Percentiles rank a stretch among this genome's conserved stretches.
These are phyloP conservation scores for Macquaria australasica DNA, from an alignment of 2,113 vertebrate genomes.

Conservation along the genomic window DNA sequence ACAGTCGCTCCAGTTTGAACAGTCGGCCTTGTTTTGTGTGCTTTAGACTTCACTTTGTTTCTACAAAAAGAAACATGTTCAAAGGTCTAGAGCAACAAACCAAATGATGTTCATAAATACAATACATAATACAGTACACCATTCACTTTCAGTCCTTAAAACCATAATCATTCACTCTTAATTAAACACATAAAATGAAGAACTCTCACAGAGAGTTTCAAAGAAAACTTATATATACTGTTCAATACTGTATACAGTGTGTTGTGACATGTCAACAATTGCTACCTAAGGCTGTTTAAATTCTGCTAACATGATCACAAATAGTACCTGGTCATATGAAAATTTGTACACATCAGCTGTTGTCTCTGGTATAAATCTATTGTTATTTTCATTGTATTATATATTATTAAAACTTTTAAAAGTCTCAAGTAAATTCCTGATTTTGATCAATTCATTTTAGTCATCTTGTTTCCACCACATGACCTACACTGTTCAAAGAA, in stretches of 20 bases:
- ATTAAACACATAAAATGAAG: slow-evolving; percentile 18
- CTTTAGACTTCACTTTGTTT: not conserved
- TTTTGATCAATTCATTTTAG: not conserved
- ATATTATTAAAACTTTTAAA: not conserved
- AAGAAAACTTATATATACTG: not conserved
- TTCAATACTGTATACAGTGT: not conserved
- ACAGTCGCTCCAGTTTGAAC: not conserved
- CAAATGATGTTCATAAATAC: not conserved
- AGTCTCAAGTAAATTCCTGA: not conserved
- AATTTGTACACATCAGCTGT: not conserved
- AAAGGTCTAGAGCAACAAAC: not conserved
- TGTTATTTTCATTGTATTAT: not conserved
- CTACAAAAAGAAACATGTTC: not conserved
- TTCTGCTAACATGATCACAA: not conserved
- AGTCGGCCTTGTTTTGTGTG: not conserved
- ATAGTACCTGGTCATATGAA: not conserved
- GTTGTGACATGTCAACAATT: not conserved
- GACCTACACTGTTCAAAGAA: not conserved
- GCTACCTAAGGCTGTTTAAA: not conserved
- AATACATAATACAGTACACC: not conserved
- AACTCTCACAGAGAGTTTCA: slow-evolving; percentile 51
- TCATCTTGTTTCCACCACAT: not conserved
- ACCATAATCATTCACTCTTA: not conserved
- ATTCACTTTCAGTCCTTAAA: not conserved
- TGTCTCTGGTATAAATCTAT: not conserved